Percentiles rank a stretch among this genome's conserved stretches.
Evolutionary conservation across 2,113 vertebrate genomes (phyloP).

Genomic region (Prochilodus magdalenae): DNA sequence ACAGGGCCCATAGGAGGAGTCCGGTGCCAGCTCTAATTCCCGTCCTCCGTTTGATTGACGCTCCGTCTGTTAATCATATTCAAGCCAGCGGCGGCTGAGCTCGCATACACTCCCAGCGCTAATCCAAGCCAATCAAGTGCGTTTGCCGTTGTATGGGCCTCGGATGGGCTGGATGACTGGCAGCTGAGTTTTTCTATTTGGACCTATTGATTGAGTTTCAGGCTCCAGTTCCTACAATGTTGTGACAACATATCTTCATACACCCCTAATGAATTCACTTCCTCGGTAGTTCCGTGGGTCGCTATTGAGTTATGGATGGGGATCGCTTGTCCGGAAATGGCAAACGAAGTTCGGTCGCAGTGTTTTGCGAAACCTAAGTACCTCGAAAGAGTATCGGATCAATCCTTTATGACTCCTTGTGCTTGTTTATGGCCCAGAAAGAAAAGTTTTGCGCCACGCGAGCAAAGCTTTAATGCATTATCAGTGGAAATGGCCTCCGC

Average conservation of each 20-base stretch:
- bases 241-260: constrained; percentile 2
- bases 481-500: constrained; percentile 55
- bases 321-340: neutral
- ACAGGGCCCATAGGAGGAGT: constrained; percentile 31
- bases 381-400: neutral
- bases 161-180: constrained; percentile 25
- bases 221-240: constrained; percentile 5
- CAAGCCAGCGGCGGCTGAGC: constrained; percentile 46
- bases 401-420: constrained; percentile 46
- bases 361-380: neutral
- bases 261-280: neutral
- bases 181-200: constrained; percentile 28
- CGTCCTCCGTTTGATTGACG: constrained; percentile 60
- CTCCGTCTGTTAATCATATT: constrained; percentile 60
- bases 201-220: neutral
- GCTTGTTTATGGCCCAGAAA: constrained; percentile 9
- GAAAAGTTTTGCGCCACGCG: constrained; percentile 1
- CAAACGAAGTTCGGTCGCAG: neutral
- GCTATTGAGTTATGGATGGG: constrained; percentile 3
- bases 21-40: constrained; percentile 36
- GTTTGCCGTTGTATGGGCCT: constrained; percentile 17
- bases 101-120: constrained; percentile 31
- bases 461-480: constrained; percentile 68
- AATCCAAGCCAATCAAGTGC: constrained; percentile 50
- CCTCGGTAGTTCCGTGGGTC: neutral